phyloP scores from a whole-genome alignment of 2,113 vertebrate genomes.

The Eupsittula cactorum region DNA sequence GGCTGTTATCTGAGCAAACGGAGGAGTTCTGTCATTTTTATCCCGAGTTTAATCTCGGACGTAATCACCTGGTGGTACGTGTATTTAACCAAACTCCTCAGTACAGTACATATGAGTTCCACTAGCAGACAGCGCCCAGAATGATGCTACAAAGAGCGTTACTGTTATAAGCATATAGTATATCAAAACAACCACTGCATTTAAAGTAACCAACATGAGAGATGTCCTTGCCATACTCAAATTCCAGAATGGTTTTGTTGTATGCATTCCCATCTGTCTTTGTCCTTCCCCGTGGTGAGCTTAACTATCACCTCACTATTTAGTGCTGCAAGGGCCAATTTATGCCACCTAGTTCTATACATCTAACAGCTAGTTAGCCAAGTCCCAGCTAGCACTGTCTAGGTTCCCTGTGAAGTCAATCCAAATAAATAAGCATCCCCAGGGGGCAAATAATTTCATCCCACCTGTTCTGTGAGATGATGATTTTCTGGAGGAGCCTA shows the following conservation, averaged over 20 bases:
- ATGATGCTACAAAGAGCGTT: not conserved
- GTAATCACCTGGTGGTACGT: not conserved
- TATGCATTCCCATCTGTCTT: not conserved
- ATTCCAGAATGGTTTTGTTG: conserved; percentile 9
- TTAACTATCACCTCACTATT: conserved; percentile 22
- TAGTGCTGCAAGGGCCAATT: not conserved
- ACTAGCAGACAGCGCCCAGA: not conserved
- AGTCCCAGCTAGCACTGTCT: conserved; percentile 29
- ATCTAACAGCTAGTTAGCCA: conserved; percentile 41
- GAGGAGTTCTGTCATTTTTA: not conserved
- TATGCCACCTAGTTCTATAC: conserved; percentile 17
- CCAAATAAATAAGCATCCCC: conserved; percentile 46
- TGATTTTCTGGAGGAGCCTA: conserved; percentile 5
- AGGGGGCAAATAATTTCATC: conserved; percentile 66
- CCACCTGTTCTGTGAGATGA: not conserved
- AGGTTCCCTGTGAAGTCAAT: conserved; percentile 58
- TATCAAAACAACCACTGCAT: conserved; percentile 55
- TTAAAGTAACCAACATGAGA: conserved; percentile 40
- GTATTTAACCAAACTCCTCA: not conserved
- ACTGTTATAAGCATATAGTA: not conserved
- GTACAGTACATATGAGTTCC: not conserved
- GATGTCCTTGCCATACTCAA: not conserved
- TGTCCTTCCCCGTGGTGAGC: not conserved
- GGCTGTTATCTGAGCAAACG: not conserved
- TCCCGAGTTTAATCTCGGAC: not conserved